These are phyloP conservation scores for Manis pentadactyla DNA, from an alignment of 2,797 vertebrate species.

Conservation along the genomic window DNA sequence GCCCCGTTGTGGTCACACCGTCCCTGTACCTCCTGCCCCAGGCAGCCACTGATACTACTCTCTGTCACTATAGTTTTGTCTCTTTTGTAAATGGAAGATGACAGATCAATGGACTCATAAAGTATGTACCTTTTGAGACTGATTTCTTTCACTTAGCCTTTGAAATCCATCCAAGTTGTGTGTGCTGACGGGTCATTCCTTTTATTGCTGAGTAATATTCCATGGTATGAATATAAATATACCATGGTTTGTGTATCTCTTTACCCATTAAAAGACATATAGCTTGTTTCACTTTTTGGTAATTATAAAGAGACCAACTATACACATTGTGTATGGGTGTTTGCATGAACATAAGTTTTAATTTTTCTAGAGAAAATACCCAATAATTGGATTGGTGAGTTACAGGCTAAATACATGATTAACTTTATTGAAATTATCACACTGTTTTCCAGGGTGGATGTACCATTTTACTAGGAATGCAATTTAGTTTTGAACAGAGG, in stretches of 20 bases:
- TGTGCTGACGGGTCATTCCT: neutral
- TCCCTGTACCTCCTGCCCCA: rapidly evolving
- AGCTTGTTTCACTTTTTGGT: neutral
- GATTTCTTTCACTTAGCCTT: neutral
- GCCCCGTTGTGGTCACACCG: neutral
- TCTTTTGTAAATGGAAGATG: neutral
- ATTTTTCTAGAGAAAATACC: neutral
- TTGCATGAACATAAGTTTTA: neutral
- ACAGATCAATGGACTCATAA: neutral
- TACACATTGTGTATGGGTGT: neutral
- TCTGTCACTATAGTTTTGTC: neutral
- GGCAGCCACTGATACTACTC: neutral
- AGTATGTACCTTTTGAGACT: neutral
- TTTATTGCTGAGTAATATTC: neutral
- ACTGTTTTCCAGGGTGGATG: neutral
- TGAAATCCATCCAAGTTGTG: neutral
- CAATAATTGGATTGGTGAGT: neutral
- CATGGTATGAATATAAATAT: no score
- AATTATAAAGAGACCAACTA: neutral
- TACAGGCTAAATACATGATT: neutral
- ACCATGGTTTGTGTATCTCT: neutral
- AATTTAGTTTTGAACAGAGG: neutral
- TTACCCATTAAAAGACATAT: neutral
- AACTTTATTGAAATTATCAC: neutral
- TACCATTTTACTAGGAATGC: neutral